phyloP scores from a whole-genome alignment of 1,140 invertebrate species.

The Hirudo medicinalis region DNA sequence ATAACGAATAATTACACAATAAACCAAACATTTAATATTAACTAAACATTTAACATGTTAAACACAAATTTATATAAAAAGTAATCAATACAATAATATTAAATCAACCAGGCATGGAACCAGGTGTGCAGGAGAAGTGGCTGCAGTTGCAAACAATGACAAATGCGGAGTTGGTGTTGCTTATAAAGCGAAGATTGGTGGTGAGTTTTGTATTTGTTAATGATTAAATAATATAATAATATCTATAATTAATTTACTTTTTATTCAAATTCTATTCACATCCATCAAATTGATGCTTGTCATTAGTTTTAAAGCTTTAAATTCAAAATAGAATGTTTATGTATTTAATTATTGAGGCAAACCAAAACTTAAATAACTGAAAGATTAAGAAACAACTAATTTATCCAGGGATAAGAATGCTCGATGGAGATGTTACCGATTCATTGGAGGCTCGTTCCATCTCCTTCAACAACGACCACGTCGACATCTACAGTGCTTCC shows the following conservation, averaged over 20 bases:
- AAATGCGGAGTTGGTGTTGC: conserved; percentile 93
- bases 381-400: neutral
- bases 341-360: no score
- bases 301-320: neutral
- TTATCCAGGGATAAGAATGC: conserved; percentile 70
- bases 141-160: conserved; percentile 87
- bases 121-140: conserved; percentile 95
- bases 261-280: neutral
- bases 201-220: neutral
- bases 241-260: neutral
- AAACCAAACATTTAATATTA: neutral
- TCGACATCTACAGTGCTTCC: conserved; percentile 93
- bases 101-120: conserved; percentile 65
- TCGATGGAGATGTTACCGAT: conserved; percentile 96
- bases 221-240: neutral
- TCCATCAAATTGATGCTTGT: neutral
- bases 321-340: neutral
- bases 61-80: neutral
- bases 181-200: conserved; percentile 64
- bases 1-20: neutral
- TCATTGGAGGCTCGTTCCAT: conserved; percentile 90
- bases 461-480: conserved; percentile 82
- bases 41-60: neutral
- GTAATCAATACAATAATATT: neutral
- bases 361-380: no score